Evolutionary conservation across 2,797 vertebrate genomes (phyloP).

Genomic region (Epinephelus malabaricus): DNA sequence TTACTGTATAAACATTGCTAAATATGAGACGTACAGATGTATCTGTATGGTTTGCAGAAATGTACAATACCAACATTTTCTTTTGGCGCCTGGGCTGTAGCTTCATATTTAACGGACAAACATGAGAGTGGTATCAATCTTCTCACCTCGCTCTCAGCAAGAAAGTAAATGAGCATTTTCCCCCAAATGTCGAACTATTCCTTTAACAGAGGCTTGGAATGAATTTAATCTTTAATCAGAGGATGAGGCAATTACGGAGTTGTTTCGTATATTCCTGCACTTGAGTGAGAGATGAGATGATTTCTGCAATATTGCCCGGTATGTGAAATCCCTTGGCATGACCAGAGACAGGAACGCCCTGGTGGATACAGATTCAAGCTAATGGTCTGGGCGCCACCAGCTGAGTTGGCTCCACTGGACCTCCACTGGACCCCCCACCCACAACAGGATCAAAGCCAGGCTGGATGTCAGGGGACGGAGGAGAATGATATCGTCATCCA

Average conservation of each 20-base stretch:
- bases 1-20: too few relatives aligned
- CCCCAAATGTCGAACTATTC: not conserved
- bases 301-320: constrained; percentile 44
- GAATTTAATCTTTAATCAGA: constrained; percentile 43
- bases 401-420: constrained; percentile 52
- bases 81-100: too few relatives aligned
- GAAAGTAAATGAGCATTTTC: not conserved
- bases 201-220: constrained; percentile 19
- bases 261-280: constrained; percentile 50
- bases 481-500: constrained; percentile 57
- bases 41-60: too few relatives aligned
- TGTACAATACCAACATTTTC: too few relatives aligned
- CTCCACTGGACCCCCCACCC: constrained; percentile 41
- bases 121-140: not conserved
- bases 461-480: constrained; percentile 52
- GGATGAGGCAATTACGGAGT: constrained; percentile 22
- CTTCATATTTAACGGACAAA: not conserved
- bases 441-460: constrained; percentile 71
- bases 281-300: constrained; percentile 53
- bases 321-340: constrained; percentile 63
- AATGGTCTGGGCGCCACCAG: constrained; percentile 42
- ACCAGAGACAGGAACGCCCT: constrained; percentile 67
- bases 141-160: not conserved
- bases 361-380: constrained; percentile 45
- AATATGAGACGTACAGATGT: too few relatives aligned